Conservation (phyloP, 2,888 invertebrate genomes). For the Archaeoteleia sp. region DNA sequence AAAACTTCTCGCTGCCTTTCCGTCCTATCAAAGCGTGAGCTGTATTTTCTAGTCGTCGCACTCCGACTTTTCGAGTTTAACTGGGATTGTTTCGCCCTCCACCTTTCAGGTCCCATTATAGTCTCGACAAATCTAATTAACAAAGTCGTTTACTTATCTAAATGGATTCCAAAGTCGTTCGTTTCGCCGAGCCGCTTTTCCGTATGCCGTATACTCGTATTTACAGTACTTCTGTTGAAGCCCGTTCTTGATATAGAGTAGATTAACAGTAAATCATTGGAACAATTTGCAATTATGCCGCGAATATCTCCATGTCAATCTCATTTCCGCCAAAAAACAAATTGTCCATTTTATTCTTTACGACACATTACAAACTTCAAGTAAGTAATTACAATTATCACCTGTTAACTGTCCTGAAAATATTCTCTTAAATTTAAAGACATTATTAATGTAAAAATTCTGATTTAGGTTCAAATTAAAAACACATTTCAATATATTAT, state of each 20-base stretch:
- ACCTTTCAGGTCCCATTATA: constrained; percentile 59
- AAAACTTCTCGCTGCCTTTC: constrained; percentile 50
- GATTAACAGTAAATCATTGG: constrained; percentile 50
- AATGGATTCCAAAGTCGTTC: constrained; percentile 66
- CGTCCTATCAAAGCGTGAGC: constrained; percentile 48
- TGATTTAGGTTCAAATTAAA: too few relatives aligned
- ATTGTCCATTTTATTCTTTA: too few relatives aligned
- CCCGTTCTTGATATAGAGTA: constrained; percentile 46
- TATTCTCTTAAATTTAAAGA: too few relatives aligned
- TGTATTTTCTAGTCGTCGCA: constrained; percentile 57
- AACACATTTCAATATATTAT: too few relatives aligned
- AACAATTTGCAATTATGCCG: constrained; percentile 43
- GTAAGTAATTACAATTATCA: too few relatives aligned
- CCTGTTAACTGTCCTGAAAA: too few relatives aligned
- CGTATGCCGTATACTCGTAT: constrained; percentile 46
- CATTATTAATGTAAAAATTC: too few relatives aligned
- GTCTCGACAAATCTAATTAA: constrained; percentile 69
- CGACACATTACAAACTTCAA: too few relatives aligned
- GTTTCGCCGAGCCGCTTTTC: constrained; percentile 57
- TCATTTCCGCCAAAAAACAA: constrained; percentile 34
- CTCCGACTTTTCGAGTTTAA: constrained; percentile 58
- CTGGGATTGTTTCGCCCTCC: constrained; percentile 63
- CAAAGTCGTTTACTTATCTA: constrained; percentile 70
- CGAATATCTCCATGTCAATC: constrained; percentile 37
- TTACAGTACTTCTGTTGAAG: constrained; percentile 48